These are phyloP conservation scores for Akabosia matsudoensis DNA, from an alignment of 1,140 invertebrate species.

Conservation along the genomic window DNA sequence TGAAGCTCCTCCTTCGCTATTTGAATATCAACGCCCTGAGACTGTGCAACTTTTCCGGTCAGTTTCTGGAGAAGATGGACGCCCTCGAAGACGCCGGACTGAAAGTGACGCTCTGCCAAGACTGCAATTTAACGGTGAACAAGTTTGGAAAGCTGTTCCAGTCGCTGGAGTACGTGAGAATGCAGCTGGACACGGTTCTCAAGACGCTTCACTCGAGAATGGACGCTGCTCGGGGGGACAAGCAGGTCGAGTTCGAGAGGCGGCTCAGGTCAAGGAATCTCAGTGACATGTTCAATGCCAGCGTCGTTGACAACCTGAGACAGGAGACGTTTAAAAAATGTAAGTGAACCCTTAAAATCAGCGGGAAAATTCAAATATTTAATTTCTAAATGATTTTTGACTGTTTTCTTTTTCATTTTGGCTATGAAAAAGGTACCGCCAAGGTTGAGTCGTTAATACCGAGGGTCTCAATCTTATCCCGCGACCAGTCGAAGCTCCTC, in stretches of 20 bases:
- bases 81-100: background rate
- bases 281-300: background rate
- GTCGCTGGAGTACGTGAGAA: background rate
- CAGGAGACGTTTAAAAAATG: background rate
- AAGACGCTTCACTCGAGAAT: background rate
- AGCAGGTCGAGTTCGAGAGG: background rate
- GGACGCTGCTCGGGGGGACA: background rate
- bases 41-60: background rate
- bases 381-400: too few relatives aligned
- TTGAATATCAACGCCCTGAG: background rate
- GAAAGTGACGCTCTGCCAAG: background rate
- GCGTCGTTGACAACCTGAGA: background rate
- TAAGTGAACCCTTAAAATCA: background rate
- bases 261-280: background rate
- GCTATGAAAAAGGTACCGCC: background rate
- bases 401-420: background rate
- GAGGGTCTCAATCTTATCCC: background rate
- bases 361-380: background rate
- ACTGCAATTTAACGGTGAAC: background rate
- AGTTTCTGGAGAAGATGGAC: background rate
- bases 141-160: background rate
- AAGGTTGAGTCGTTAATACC: background rate
- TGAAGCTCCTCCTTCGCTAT: slow-evolving; percentile 2
- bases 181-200: background rate
- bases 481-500: background rate